Percentiles rank a stretch among this genome's conserved stretches.
Evolutionary conservation across 30 jellyfish, hydroid and myxozoan species (phyloP).

Genomic region (Rhopilema esculentum): DNA sequence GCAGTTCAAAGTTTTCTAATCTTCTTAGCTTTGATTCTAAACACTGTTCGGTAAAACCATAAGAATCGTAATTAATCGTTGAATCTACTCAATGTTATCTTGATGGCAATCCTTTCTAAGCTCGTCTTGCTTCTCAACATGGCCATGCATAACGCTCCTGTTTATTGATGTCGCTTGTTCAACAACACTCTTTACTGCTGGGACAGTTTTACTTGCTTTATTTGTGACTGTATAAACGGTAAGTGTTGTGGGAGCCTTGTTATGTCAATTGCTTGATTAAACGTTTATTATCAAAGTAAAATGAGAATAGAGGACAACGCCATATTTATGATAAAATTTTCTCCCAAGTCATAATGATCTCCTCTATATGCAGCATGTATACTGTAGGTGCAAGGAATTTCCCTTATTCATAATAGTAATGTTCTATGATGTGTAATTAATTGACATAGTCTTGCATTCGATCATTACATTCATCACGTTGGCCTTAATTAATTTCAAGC

Average conservation of each 20-base stretch:
- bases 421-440: not conserved
- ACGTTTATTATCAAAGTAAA: not conserved
- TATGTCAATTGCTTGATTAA: not conserved
- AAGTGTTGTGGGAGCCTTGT: not conserved
- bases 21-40: not conserved
- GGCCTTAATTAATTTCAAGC: not conserved
- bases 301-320: too few species aligned
- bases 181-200: not conserved
- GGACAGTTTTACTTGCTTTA: not conserved
- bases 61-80: not conserved
- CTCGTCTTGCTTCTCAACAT: not conserved
- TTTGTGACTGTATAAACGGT: not conserved
- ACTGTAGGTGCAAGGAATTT: too few species aligned
- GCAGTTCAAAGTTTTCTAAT: not conserved
- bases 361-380: too few species aligned
- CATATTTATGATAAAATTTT: too few species aligned
- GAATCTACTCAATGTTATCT: not conserved
- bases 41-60: not conserved
- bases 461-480: not conserved
- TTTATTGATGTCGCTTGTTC: not conserved
- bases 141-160: not conserved
- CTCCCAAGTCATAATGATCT: too few species aligned
- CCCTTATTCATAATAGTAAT: not conserved
- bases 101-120: not conserved
- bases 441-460: not conserved